Conservation (phyloP, 2,888 invertebrate species). For the Itoplectis maculator region DNA sequence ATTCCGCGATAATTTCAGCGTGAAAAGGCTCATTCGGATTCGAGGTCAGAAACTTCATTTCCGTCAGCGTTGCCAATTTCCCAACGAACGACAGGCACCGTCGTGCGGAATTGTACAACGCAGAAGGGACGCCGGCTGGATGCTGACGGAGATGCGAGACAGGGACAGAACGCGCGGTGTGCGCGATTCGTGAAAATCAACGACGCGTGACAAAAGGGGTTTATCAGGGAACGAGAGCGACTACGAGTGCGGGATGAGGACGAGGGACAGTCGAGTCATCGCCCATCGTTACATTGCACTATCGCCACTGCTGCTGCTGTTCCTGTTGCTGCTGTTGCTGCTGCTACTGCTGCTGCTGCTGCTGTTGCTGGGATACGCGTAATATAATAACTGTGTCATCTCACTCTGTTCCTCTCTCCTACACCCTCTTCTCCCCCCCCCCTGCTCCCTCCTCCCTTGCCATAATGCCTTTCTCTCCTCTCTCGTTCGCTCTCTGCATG, state of each 20-base stretch:
- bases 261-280: slow-evolving; percentile 73
- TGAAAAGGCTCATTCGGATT: slow-evolving; percentile 68
- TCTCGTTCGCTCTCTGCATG: slow-evolving; percentile 53
- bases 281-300: slow-evolving; percentile 79
- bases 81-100: slow-evolving; percentile 48
- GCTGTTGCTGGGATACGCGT: slow-evolving; percentile 71
- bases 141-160: too few relatives aligned
- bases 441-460: slow-evolving; percentile 45
- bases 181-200: slow-evolving; percentile 76
- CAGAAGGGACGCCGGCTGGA: slow-evolving; percentile 1
- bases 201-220: slow-evolving; percentile 81
- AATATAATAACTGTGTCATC: slow-evolving; percentile 81
- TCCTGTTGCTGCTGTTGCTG: slow-evolving; percentile 35
- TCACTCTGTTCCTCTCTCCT: slow-evolving; percentile 69
- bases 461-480: slow-evolving; percentile 67
- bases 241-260: slow-evolving; percentile 36
- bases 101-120: slow-evolving; percentile 14
- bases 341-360: slow-evolving; percentile 8
- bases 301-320: slow-evolving; percentile 69
- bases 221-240: slow-evolving; percentile 75
- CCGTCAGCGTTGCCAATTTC: slow-evolving; percentile 68
- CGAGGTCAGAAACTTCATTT: slow-evolving; percentile 80
- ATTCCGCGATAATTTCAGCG: too few relatives aligned
- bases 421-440: slow-evolving; percentile 57
- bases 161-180: slow-evolving; percentile 62